phyloP scores from a whole-genome alignment of 2,113 vertebrate genomes.

The Tricholaema leucomelas region DNA sequence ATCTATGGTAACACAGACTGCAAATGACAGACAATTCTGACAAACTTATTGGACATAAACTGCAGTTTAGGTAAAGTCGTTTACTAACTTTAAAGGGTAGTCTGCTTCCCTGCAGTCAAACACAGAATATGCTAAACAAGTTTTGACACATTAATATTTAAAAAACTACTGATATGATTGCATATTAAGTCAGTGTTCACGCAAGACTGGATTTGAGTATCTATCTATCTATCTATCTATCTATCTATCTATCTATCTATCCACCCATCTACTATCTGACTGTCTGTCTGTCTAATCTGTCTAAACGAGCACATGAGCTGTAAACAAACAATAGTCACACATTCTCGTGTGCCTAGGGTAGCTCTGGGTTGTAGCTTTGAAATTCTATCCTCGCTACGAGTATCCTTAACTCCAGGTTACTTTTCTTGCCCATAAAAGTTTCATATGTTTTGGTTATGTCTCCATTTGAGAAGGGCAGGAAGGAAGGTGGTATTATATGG shows the following conservation, averaged over 20 bases:
- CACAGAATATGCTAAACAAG: slow-evolving; percentile 2
- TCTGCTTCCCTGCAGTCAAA: slow-evolving; percentile 26
- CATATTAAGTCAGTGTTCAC: not conserved
- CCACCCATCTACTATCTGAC: not conserved
- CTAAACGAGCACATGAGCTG: not conserved
- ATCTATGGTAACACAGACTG: slow-evolving; percentile 52
- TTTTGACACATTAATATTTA: slow-evolving; percentile 12
- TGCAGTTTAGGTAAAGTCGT: slow-evolving; percentile 30
- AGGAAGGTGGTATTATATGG: not conserved
- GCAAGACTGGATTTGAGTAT: not conserved
- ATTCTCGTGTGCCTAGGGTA: slow-evolving; percentile 7
- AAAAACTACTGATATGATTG: not conserved
- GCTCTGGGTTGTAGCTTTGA: slow-evolving; percentile 54
- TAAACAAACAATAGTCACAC: slow-evolving; percentile 46
- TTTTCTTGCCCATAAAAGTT: slow-evolving; percentile 63
- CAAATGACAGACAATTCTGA: slow-evolving; percentile 63
- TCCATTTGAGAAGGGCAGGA: slow-evolving; percentile 47
- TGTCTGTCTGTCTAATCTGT: not conserved
- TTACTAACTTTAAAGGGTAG: slow-evolving; percentile 24
- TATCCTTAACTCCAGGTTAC: slow-evolving; percentile 55
- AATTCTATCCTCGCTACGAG: slow-evolving; percentile 41
- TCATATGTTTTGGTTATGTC: slow-evolving; percentile 65
- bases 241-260: not conserved
- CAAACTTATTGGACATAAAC: slow-evolving; percentile 59
- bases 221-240: not conserved